Conservation (phyloP, 2,888 invertebrate genomes). For the Junonia oenone region DNA sequence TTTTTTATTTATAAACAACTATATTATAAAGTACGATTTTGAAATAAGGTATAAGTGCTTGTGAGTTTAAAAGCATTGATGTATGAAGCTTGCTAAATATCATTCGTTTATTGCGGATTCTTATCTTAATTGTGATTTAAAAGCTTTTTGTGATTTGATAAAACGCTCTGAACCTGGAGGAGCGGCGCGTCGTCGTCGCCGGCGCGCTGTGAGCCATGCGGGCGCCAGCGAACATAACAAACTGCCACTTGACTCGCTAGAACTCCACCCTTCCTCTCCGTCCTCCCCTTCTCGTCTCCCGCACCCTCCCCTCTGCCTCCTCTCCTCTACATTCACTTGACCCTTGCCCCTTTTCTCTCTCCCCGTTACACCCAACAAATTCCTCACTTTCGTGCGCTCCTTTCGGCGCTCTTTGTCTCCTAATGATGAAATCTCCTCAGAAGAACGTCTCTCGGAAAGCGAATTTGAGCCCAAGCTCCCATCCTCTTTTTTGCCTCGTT, state of each 20-base stretch:
- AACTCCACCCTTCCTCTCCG: constrained; percentile 42
- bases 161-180: constrained; percentile 26
- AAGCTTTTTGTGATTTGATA: background rate
- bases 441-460: constrained; percentile 19
- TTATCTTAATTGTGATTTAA: background rate
- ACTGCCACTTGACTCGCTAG: constrained; percentile 55
- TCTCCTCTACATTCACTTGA: constrained; percentile 19
- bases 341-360: constrained; percentile 16
- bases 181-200: constrained; percentile 45
- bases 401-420: constrained; percentile 18
- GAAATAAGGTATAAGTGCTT: too few relatives aligned
- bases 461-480: constrained; percentile 10
- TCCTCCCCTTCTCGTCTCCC: constrained; percentile 46
- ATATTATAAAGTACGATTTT: too few relatives aligned
- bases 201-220: constrained; percentile 54
- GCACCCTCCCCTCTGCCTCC: constrained; percentile 34
- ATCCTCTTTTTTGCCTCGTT: constrained; percentile 22
- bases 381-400: constrained; percentile 22
- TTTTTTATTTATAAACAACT: too few relatives aligned
- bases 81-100: too few relatives aligned
- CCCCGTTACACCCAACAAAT: constrained; percentile 10
- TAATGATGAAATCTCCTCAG: constrained; percentile 17
- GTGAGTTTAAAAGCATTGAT: too few relatives aligned
- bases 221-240: constrained; percentile 60
- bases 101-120: background rate